Percentiles rank a stretch among this genome's conserved stretches.
Evolutionary conservation across 2,888 invertebrate species (phyloP).

Genomic region (Eilema sororculum): DNA sequence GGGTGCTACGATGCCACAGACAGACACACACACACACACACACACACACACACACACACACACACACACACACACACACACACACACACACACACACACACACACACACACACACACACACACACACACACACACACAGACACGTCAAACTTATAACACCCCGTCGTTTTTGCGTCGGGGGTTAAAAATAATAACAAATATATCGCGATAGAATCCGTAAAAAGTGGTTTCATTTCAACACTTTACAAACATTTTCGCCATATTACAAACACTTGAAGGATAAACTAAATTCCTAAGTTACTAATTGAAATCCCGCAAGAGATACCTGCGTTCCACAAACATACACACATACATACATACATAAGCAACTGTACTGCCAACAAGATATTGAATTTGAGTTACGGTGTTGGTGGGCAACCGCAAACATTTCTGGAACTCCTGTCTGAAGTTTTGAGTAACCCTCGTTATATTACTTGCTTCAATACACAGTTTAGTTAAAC

Average conservation of each 20-base stretch:
- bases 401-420: neutral
- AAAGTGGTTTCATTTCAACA: too few species aligned
- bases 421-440: neutral
- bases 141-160: too few species aligned
- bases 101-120: too few species aligned
- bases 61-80: too few species aligned
- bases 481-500: neutral
- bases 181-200: too few species aligned
- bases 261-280: neutral
- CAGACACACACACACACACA: too few species aligned
- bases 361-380: neutral
- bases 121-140: too few species aligned
- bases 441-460: neutral
- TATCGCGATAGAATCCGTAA: too few species aligned
- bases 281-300: neutral
- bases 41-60: too few species aligned
- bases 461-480: neutral
- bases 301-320: neutral
- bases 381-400: slow-evolving; percentile 15
- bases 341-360: neutral
- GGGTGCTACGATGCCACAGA: too few species aligned
- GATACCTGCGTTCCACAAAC: neutral
- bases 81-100: too few species aligned
- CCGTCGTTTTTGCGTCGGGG: too few species aligned
- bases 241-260: neutral